Evolutionary conservation across 2,888 invertebrate genomes (phyloP), one percentile per base, ranked within the genome.

Genomic region (Lepas anatifera): DNA sequence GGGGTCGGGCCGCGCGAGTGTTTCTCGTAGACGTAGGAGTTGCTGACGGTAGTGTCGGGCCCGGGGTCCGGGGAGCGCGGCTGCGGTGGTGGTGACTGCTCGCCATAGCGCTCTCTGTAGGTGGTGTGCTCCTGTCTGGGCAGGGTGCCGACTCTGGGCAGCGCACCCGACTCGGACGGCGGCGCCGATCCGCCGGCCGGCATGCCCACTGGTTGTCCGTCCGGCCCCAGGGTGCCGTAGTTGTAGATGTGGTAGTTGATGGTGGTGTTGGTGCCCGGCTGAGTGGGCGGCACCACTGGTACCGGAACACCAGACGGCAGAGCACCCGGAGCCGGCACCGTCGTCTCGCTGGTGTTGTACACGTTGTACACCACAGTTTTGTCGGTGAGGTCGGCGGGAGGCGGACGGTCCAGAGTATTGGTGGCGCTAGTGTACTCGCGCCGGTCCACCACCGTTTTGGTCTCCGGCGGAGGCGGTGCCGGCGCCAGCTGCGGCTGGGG

Each of bases 241-340:
- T 66, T 66, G 66, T 66, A 66, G 66, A 66, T 66, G 66, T 66
- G 66, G 66, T 66, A 66, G 39, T 66, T 66, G 66, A 66, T 66
- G 66, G 66, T 66, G 39, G 66, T 66, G 39, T 37, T 39, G 63
- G 63, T 25, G 39, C 66, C 66, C 6, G 66, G 39, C 27, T 39
- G 66, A 16, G 13, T 27, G 27, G 66, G 66, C 35, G 22, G 18
- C 35, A 35, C 58, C n/a, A 37, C 37, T n/a, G 64, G 64, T 18
- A 16, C 10, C 18, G 58, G 58, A 29, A 58, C 32, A 18, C 18
- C 32, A 7, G 46, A n/a, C n/a, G n/a, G n/a, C n/a, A n/a, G 46
- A 18, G n/a, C 46, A 7, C 52, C 29, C 22, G 63, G 63, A 16
- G 22, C 8, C 35, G 10, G 18, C 13, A n/a, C 29, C 3, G 32